Percentiles rank a stretch among this genome's conserved stretches.
Evolutionary conservation across 2,113 vertebrate species (phyloP).

Genomic region (Tupaia chinensis): DNA sequence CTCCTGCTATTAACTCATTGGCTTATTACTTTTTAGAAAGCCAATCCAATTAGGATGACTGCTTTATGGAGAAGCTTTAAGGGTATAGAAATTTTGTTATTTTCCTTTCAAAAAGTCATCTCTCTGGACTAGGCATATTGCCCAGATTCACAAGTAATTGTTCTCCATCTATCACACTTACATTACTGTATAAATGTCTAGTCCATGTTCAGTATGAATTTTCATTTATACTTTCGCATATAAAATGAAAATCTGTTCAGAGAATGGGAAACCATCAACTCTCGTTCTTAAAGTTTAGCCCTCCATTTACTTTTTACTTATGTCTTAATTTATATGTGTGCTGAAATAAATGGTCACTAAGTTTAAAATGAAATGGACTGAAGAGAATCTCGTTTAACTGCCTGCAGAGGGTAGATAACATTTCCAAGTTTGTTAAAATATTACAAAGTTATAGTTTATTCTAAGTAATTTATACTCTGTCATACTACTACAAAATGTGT

Average conservation of each 20-base stretch:
- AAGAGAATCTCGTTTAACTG: constrained; percentile 59
- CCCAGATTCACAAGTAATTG: constrained; percentile 35
- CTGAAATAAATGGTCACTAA: constrained; percentile 25
- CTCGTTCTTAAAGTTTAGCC: not conserved
- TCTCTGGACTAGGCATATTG: not conserved
- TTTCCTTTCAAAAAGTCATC: constrained; percentile 21
- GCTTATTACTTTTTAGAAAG: constrained; percentile 18
- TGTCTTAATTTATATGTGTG: not conserved
- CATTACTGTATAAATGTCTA: not conserved
- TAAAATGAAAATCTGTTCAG: constrained; percentile 53
- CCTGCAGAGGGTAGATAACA: constrained; percentile 79
- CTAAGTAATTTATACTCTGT: constrained; percentile 81
- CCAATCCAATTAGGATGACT: not conserved
- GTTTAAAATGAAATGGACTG: not conserved
- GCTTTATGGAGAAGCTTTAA: constrained; percentile 2
- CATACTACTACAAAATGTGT: constrained; percentile 78
- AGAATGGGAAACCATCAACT: constrained; percentile 32
- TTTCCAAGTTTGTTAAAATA: constrained; percentile 81
- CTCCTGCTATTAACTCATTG: not conserved
- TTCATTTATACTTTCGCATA: constrained; percentile 31
- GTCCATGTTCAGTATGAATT: not conserved
- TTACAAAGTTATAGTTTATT: constrained; percentile 78
- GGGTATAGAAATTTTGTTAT: not conserved
- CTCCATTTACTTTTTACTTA: constrained; percentile 35
- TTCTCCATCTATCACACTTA: not conserved